A percentile compares a stretch with the other conserved stretches of the same genome.
Conservation (phyloP, 2,797 vertebrate genomes). For the Alca torda region DNA sequence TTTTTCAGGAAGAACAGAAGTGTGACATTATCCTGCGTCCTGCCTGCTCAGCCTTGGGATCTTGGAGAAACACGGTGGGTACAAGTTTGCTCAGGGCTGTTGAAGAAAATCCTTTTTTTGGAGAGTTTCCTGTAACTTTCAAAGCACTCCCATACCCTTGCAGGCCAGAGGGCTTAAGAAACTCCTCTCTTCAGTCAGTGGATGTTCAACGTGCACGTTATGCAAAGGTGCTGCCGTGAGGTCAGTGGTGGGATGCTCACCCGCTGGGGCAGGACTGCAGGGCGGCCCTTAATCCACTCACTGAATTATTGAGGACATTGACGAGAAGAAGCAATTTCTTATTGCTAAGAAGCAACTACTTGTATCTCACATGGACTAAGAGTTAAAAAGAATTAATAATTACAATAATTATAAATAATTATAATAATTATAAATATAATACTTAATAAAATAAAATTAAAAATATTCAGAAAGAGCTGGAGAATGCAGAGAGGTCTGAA, state of each 20-base stretch:
- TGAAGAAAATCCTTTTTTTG: neutral
- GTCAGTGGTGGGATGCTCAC: neutral
- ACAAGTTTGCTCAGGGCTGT: neutral
- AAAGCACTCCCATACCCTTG: rapidly evolving
- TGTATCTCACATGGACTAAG: neutral
- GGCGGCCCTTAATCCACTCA: neutral
- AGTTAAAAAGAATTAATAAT: neutral
- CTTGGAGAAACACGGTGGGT: neutral
- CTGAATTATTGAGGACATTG: neutral
- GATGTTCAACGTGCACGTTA: neutral
- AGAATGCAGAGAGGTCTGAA: neutral
- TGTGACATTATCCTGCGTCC: too few species aligned
- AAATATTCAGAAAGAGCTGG: neutral
- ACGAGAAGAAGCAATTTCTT: neutral
- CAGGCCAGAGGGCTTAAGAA: neutral
- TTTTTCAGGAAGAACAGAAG: neutral
- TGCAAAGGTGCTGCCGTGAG: neutral
- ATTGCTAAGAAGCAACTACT: neutral
- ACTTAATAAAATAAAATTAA: neutral
- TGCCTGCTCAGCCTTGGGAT: neutral
- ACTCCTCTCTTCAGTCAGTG: neutral
- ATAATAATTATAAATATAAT: neutral
- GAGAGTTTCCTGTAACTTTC: neutral
- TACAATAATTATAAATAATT: neutral
- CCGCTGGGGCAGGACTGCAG: neutral